These are phyloP conservation scores for Colletes latitarsis DNA, from an alignment of 1,140 invertebrate species.

Conservation along the genomic window DNA sequence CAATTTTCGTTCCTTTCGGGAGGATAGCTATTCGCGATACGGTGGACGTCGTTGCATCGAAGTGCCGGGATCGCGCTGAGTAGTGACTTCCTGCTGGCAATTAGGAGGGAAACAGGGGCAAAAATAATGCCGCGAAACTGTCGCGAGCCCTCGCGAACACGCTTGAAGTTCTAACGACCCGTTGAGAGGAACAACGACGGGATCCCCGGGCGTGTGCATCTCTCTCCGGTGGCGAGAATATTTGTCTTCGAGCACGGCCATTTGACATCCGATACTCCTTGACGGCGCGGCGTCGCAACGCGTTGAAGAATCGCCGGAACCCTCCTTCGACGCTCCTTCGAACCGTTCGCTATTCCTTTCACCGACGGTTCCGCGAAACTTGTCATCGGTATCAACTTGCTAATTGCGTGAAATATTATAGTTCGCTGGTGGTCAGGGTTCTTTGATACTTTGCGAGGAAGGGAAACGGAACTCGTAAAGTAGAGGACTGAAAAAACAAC, in stretches of 20 bases:
- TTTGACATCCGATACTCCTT: constrained; percentile 73
- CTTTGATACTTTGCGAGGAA: not conserved
- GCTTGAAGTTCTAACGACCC: constrained; percentile 71
- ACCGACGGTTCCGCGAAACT: constrained; percentile 10
- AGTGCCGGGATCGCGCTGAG: constrained; percentile 64
- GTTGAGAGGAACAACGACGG: constrained; percentile 65
- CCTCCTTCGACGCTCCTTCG: constrained; percentile 44
- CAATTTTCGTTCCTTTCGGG: constrained; percentile 55
- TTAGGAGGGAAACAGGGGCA: constrained; percentile 62
- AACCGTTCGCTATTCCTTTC: constrained; percentile 54
- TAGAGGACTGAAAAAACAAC: too few relatives aligned
- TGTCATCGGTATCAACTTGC: constrained; percentile 34
- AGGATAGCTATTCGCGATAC: constrained; percentile 49
- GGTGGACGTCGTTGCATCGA: constrained; percentile 46
- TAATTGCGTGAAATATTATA: constrained; percentile 50
- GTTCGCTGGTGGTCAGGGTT: constrained; percentile 23
- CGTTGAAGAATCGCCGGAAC: constrained; percentile 66
- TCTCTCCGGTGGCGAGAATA: constrained; percentile 59
- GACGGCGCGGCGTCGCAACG: constrained; percentile 67
- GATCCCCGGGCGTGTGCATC: constrained; percentile 20
- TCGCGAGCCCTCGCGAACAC: constrained; percentile 22
- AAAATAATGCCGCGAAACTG: constrained; percentile 65
- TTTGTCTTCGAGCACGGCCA: constrained; percentile 73
- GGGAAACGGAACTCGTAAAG: too few relatives aligned
- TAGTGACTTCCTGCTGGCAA: constrained; percentile 70